Percentiles rank a stretch among this genome's conserved stretches.
phyloP scores from a whole-genome alignment of 2,888 invertebrate species.

The Ametastegia equiseti region DNA sequence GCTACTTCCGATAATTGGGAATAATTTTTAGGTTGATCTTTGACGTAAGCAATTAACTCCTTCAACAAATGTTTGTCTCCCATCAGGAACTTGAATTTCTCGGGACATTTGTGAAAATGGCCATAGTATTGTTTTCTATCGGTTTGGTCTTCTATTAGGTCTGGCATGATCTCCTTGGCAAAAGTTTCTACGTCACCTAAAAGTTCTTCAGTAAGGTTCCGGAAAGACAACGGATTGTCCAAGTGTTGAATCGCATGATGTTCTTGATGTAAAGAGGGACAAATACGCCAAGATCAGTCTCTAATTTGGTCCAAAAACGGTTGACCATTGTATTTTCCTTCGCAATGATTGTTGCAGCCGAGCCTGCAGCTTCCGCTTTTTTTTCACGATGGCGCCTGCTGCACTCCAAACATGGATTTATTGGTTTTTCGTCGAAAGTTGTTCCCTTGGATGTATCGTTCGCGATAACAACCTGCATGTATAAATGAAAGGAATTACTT shows the following conservation, averaged over 20 bases:
- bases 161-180: constrained; percentile 33
- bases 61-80: constrained; percentile 46
- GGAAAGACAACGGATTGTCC: constrained; percentile 45
- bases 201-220: constrained; percentile 35
- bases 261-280: constrained; percentile 48
- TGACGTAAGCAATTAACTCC: constrained; percentile 35
- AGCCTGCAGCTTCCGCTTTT: neutral
- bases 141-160: constrained; percentile 25
- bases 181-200: constrained; percentile 47
- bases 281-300: constrained; percentile 4
- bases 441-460: neutral
- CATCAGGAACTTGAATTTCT: constrained; percentile 43
- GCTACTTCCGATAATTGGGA: neutral
- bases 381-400: neutral
- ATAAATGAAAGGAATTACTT: neutral
- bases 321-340: neutral
- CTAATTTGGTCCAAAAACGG: constrained; percentile 44
- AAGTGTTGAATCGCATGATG: constrained; percentile 49
- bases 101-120: constrained; percentile 36
- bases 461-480: neutral
- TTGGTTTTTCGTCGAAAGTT: neutral
- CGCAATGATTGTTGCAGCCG: neutral
- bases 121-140: constrained; percentile 31
- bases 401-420: neutral
- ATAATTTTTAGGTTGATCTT: neutral